These are phyloP conservation scores for Ericerus pela DNA, from an alignment of 1,140 invertebrate genomes.

Conservation along the genomic window DNA sequence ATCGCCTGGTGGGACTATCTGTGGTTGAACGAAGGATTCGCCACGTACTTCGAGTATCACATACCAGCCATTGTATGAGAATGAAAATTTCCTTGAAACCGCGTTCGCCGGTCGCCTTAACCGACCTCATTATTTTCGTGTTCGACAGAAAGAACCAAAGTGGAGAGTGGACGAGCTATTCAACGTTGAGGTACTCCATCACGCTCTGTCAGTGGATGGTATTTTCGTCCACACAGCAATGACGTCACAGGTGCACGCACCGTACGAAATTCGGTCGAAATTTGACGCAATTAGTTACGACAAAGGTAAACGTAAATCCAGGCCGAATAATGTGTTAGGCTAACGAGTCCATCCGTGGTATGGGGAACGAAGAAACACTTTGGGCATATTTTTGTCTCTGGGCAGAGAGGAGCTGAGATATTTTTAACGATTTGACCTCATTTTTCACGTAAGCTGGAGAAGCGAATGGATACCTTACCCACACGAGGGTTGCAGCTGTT, in stretches of 20 bases:
- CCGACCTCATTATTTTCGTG: not conserved
- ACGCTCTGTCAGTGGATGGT: constrained; percentile 35
- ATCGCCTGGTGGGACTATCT: constrained; percentile 33
- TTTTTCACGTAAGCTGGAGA: too few relatives aligned
- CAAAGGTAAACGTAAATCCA: too few relatives aligned
- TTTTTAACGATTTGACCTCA: too few relatives aligned
- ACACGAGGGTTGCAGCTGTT: too few relatives aligned
- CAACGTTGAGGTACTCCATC: constrained; percentile 33
- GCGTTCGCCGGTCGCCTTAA: not conserved
- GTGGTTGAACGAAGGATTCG: constrained; percentile 43
- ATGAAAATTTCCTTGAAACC: not conserved
- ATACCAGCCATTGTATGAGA: constrained; percentile 15
- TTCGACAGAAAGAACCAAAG: constrained; percentile 25
- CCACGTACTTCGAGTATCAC: constrained; percentile 30
- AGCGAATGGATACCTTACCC: too few relatives aligned
- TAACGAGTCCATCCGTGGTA: too few relatives aligned
- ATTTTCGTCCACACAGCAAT: constrained; percentile 57
- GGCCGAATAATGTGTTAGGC: too few relatives aligned
- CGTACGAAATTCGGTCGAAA: constrained; percentile 81
- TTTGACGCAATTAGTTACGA: constrained; percentile 86
- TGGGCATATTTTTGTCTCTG: too few relatives aligned
- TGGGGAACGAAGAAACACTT: too few relatives aligned
- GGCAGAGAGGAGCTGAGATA: too few relatives aligned
- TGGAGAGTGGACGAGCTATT: constrained; percentile 31
- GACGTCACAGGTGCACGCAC: constrained; percentile 66